Evolutionary conservation across 2,888 invertebrate species (phyloP), one percentile per base, ranked within the genome.

Genomic region (Ephialtes manifestator): DNA sequence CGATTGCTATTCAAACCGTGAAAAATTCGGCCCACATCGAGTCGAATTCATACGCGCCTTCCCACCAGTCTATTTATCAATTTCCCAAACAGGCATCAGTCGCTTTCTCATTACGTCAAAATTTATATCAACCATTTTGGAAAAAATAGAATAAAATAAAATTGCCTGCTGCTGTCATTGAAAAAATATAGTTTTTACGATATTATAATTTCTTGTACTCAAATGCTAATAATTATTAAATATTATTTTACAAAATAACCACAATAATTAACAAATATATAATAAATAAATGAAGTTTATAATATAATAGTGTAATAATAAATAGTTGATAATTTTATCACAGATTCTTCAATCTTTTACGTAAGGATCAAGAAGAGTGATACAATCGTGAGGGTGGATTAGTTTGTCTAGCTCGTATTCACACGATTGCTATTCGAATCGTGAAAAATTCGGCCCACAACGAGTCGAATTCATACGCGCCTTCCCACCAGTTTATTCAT

Each of bases 401-500:
- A 39, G 20, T 20, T 43, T 15, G 4, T 20, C 2, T 46, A 13
- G 3, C 15, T 4, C 18, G 20, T 67, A 46, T 43, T 67, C n/a
- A 24, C 43, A 46, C 67, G 20, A 20, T 13, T 20, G 20, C 67
- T 15, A 46, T 46, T 46, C 46, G 67, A 24, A 46, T 18, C 67
- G 46, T 67, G 20, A 67, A 67, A 46, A 67, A 67, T 46, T 24
- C 24, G 31, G 20, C 24, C 46, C 39, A 24, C 46, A 46, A 24
- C 46, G 67, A 68, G 81, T 84, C 67, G n/a, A 71, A 77, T 71
- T 76, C 39, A 70, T 70, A 58, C 28, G 72, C 48, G 68, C 68
- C 51, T 75, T 80, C 71, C 84, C 84, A 84, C 84, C 84, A 75
- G 81, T 81, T 81, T 81, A 53, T 39, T 48, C 48, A 43, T 60